These are phyloP conservation scores for Athalia circularis DNA, from an alignment of 2,888 invertebrate genomes.

Conservation along the genomic window DNA sequence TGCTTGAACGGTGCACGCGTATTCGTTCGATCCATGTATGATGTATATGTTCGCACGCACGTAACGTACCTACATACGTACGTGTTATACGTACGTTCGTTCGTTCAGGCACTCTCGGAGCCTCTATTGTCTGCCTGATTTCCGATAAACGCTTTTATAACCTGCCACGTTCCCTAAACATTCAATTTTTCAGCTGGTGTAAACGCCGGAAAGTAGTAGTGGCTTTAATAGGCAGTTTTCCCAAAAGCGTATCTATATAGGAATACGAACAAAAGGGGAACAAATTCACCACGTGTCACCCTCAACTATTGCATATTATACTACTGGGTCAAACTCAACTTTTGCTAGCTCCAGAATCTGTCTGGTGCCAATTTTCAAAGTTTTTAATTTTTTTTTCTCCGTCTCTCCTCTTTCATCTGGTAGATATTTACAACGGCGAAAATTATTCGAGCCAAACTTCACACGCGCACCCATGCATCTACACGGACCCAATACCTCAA, in stretches of 20 bases:
- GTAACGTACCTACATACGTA: neutral
- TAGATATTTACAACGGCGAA: neutral
- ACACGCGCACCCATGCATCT: neutral
- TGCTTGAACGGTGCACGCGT: slow-evolving; percentile 37
- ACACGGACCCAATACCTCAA: neutral
- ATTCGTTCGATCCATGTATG: slow-evolving; percentile 31
- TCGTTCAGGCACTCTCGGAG: slow-evolving; percentile 42
- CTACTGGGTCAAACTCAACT: slow-evolving; percentile 39
- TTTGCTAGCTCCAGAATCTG: slow-evolving; percentile 24
- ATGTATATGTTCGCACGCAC: neutral
- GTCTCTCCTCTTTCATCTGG: neutral
- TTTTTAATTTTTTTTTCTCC: neutral
- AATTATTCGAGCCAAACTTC: slow-evolving; percentile 31
- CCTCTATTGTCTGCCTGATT: slow-evolving; percentile 47
- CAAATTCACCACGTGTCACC: slow-evolving; percentile 9
- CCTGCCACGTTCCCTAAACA: slow-evolving; percentile 48
- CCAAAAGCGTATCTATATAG: neutral
- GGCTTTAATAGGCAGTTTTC: slow-evolving; percentile 32
- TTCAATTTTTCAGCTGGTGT: slow-evolving; percentile 44
- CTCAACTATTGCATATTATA: slow-evolving; percentile 41
- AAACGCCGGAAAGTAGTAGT: slow-evolving; percentile 39
- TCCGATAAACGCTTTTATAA: slow-evolving; percentile 52
- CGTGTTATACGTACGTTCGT: slow-evolving; percentile 43
- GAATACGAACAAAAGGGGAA: slow-evolving; percentile 27
- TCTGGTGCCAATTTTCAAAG: slow-evolving; percentile 15